Conservation (phyloP, 2,888 invertebrate genomes). For the Timema podura region DNA sequence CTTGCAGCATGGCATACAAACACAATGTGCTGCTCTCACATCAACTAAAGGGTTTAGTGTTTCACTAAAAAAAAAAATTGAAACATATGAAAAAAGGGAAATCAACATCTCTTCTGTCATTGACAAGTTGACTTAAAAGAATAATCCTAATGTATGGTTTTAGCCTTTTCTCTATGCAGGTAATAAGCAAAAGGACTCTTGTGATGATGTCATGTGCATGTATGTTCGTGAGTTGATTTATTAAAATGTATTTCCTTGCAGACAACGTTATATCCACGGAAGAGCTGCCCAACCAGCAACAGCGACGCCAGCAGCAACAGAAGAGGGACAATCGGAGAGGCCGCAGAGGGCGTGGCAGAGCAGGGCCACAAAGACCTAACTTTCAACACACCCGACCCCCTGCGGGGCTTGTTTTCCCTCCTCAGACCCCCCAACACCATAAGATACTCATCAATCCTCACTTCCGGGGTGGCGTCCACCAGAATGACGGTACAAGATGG, state of each 20-base stretch:
- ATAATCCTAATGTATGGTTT: too few relatives aligned
- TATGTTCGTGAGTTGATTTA: too few relatives aligned
- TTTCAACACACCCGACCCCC: background rate
- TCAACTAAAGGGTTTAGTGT: too few relatives aligned
- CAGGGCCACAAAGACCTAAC: background rate
- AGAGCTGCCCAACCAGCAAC: background rate
- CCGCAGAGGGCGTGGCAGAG: conserved; percentile 9
- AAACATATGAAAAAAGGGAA: too few relatives aligned
- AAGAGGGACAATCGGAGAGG: conserved; percentile 9
- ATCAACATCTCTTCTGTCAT: too few relatives aligned
- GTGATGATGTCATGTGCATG: too few relatives aligned
- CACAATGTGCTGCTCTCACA: too few relatives aligned
- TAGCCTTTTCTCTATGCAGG: too few relatives aligned
- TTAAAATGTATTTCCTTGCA: background rate
- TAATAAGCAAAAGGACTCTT: too few relatives aligned
- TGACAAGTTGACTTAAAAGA: too few relatives aligned
- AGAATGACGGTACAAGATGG: background rate
- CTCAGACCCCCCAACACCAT: conserved; percentile 35
- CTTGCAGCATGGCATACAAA: too few relatives aligned
- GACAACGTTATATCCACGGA: conserved; percentile 12
- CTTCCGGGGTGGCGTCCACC: conserved; percentile 49
- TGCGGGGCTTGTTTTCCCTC: conserved; percentile 11
- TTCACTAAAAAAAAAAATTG: too few relatives aligned
- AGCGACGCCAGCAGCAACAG: conserved; percentile 3
- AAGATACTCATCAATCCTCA: conserved; percentile 67